Base-by-base conservation (phyloP, 2,888 invertebrate species). In the Caenorhabditis virilis region DNA sequence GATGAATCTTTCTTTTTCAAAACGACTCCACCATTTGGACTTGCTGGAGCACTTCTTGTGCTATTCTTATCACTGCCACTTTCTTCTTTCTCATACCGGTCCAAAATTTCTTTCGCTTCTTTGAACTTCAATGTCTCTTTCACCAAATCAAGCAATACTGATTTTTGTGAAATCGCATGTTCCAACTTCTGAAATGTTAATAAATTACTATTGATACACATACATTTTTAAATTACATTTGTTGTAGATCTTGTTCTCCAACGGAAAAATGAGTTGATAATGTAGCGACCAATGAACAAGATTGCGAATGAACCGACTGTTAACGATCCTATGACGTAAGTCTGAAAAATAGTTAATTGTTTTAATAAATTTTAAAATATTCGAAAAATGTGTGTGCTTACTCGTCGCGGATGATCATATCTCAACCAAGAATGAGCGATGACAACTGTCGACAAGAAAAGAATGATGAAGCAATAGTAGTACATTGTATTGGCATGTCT, bases 111-210 rank as follows among this genome's bases (percentile, higher is more conserved):
- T 84, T 91, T 91, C 5, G 93, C 93, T 79, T 90, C 91, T 64
- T 72, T 38, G 7, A 55, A 98, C 0, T 94, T 95, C 85, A 97
- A 95, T 35, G 90, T 95, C 83, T 97, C 95, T 89, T 92, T 95
- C 30, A 98, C 95, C 83, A 92, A 90, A 82, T 97, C 94, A 56
- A 98, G 86, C 69, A 95, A 89, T 84, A 90, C 51, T 13, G 52
- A 49, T 55, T 72, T 75, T 52, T 71, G 69, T 0, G 64, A 60
- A 5, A 69, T 51, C 0, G 68, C 48, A 11, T 61, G 55, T 25
- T 74, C 74, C 9, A 72, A 49, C 9, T 60, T 57, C 55, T 67
- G 54, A 23, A 48, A 48, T 11, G n/a, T n/a, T n/a, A n/a, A n/a
- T n/a, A n/a, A n/a, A n/a, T n/a, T n/a, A n/a, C n/a, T n/a, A n/a